These are phyloP conservation scores for Ispidina lecontei DNA, from an alignment of 2,797 vertebrate genomes.

Conservation along the genomic window DNA sequence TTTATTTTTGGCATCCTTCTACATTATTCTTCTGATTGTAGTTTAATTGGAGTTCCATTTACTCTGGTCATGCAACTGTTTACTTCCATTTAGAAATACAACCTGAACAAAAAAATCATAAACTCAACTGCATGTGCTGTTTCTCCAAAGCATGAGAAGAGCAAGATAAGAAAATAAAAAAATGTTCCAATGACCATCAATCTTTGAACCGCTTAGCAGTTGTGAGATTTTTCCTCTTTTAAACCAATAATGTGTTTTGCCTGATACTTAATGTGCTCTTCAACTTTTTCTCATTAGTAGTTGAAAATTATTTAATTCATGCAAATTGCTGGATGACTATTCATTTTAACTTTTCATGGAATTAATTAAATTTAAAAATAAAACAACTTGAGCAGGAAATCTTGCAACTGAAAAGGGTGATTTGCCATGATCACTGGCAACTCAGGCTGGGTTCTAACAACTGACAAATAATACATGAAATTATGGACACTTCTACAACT, in stretches of 20 bases:
- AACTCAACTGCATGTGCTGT: neutral
- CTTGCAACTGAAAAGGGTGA: neutral
- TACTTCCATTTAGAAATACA: constrained; percentile 19
- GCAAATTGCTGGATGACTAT: constrained; percentile 59
- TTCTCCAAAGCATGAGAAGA: constrained; percentile 9
- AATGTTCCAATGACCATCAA: neutral
- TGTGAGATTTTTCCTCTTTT: neutral
- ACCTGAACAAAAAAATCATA: neutral
- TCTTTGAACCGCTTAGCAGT: constrained; percentile 14
- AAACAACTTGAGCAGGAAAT: constrained; percentile 36
- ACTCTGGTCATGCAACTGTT: neutral
- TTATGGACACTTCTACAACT: neutral
- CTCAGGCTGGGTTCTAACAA: neutral
- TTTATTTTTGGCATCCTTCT: neutral
- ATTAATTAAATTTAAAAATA: constrained; percentile 62
- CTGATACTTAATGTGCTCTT: constrained; percentile 35
- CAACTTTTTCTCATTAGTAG: constrained; percentile 49
- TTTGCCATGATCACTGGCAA: neutral
- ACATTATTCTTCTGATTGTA: neutral
- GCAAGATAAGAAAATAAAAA: constrained; percentile 52
- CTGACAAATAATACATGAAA: neutral
- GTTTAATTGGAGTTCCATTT: neutral
- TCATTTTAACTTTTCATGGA: constrained; percentile 17
- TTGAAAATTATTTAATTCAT: constrained; percentile 61
- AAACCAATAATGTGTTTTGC: neutral